These are phyloP conservation scores for Craseonycteris thonglongyai DNA, from an alignment of 2,113 vertebrate species.

Conservation along the genomic window DNA sequence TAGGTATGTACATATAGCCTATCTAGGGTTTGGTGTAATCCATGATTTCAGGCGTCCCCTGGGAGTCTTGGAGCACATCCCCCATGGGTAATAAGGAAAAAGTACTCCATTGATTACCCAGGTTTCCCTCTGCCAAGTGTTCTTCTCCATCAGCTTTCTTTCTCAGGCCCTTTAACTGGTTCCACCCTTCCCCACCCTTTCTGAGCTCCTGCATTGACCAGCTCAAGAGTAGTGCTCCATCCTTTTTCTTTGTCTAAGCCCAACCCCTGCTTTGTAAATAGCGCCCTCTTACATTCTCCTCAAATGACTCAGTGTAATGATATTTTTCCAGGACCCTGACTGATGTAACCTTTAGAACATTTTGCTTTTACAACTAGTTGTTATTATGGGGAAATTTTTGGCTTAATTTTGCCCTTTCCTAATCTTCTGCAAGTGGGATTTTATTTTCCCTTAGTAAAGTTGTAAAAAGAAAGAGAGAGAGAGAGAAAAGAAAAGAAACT, in stretches of 20 bases:
- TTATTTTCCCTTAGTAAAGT: constrained; percentile 2
- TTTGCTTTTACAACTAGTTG: constrained; percentile 2
- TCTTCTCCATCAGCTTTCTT: background rate
- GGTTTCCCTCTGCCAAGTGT: background rate
- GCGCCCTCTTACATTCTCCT: background rate
- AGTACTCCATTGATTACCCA: background rate
- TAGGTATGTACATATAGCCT: background rate
- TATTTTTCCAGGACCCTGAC: background rate
- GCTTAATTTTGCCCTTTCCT: background rate
- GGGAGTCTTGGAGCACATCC: background rate
- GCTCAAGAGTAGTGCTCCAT: background rate
- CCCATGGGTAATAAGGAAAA: background rate
- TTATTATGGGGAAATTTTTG: background rate
- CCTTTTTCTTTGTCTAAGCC: background rate
- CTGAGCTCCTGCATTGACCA: background rate
- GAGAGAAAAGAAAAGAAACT: too few species aligned
- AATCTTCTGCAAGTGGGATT: background rate
- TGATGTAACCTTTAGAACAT: background rate
- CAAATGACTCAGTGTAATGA: background rate
- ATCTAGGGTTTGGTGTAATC: background rate
- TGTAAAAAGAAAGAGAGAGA: too few species aligned
- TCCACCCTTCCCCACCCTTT: background rate
- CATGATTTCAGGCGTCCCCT: background rate
- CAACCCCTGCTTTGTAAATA: background rate
- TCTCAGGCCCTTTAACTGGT: background rate